Conservation (phyloP, 1,140 invertebrate species). For the Ooceraea biroi region DNA sequence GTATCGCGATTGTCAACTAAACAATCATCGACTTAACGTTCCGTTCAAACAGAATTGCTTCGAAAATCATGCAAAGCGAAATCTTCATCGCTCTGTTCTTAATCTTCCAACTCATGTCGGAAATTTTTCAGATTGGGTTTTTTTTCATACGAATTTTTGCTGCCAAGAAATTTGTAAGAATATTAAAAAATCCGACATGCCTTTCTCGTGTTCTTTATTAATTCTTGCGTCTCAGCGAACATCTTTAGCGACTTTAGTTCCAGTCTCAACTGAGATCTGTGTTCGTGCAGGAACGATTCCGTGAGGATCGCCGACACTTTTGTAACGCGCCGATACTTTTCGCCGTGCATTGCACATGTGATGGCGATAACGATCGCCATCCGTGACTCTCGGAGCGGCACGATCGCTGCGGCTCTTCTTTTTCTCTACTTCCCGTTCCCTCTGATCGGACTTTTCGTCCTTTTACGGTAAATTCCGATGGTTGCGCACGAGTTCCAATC, state of each 20-base stretch:
- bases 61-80: background rate
- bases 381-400: constrained; percentile 51
- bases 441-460: constrained; percentile 38
- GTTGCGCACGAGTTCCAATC: constrained; percentile 16
- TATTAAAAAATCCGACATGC: background rate
- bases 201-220: background rate
- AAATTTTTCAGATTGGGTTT: background rate
- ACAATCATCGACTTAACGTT: background rate
- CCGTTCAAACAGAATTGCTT: too few species aligned
- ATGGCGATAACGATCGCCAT: constrained; percentile 57
- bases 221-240: background rate
- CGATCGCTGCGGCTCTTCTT: constrained; percentile 23
- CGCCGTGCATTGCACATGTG: constrained; percentile 49
- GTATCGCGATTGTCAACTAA: background rate
- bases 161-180: background rate
- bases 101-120: too few species aligned
- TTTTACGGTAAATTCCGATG: constrained; percentile 55
- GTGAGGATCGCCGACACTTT: constrained; percentile 43
- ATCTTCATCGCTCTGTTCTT: too few species aligned
- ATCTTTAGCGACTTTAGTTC: too few species aligned
- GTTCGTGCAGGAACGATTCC: constrained; percentile 32
- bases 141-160: background rate
- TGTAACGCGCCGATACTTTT: constrained; percentile 52
- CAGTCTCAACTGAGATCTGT: background rate
- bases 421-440: constrained; percentile 7